A percentile compares a stretch with the other conserved stretches of the same genome.
Conservation (phyloP, 2,113 vertebrate species). For the Spilogale gracilis region DNA sequence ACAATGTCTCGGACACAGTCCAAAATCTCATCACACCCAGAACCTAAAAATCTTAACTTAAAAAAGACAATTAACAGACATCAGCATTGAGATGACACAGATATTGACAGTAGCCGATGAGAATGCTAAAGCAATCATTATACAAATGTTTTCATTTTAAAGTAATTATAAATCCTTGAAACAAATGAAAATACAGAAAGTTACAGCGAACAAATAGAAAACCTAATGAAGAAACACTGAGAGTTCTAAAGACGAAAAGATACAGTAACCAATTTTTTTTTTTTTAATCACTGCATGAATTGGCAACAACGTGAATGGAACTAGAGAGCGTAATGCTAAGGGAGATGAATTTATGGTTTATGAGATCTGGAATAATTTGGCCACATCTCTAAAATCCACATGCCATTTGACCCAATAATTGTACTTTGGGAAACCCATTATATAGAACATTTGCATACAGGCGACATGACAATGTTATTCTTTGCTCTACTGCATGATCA, state of each 20-base stretch:
- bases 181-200: background rate
- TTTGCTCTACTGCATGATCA: background rate
- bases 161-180: background rate
- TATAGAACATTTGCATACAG: background rate
- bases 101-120: background rate
- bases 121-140: background rate
- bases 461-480: background rate
- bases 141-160: background rate
- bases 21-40: background rate
- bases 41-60: constrained; percentile 43
- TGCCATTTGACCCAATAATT: background rate
- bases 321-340: background rate
- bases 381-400: background rate
- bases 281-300: background rate
- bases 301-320: background rate
- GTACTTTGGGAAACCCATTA: background rate
- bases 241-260: constrained; percentile 34
- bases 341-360: background rate
- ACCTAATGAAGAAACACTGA: background rate
- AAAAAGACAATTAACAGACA: background rate
- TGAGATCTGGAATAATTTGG: background rate
- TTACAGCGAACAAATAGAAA: background rate
- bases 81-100: background rate
- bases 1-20: background rate
- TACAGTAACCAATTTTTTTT: background rate